phyloP scores from a whole-genome alignment of 2,888 invertebrate species.

The Euplagia quadripunctaria region DNA sequence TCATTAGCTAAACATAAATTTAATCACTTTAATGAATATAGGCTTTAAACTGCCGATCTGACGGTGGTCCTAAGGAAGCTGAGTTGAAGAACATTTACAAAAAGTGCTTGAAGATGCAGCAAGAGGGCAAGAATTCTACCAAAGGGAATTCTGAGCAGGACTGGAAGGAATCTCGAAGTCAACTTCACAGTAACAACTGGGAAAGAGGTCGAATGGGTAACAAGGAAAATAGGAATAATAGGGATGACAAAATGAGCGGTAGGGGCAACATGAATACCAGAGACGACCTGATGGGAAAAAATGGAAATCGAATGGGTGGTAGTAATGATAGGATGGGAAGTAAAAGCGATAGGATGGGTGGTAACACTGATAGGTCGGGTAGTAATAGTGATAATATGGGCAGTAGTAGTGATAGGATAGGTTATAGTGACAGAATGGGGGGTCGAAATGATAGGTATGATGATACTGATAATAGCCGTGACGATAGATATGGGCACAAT shows the following conservation, averaged over 20 bases:
- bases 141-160: conserved; percentile 63
- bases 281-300: conserved; percentile 54
- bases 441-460: conserved; percentile 37
- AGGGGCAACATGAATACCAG: conserved; percentile 48
- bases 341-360: conserved; percentile 43
- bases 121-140: conserved; percentile 68
- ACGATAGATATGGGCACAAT: conserved; percentile 48
- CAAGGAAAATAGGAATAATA: conserved; percentile 53
- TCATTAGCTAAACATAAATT: neutral
- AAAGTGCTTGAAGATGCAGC: conserved; percentile 84
- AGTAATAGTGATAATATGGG: conserved; percentile 45
- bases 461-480: conserved; percentile 42
- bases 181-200: conserved; percentile 61
- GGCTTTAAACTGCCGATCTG: conserved; percentile 88
- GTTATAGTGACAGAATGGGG: conserved; percentile 27
- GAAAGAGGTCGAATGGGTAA: conserved; percentile 53
- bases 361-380: conserved; percentile 42
- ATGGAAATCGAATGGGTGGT: conserved; percentile 46
- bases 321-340: conserved; percentile 42
- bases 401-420: conserved; percentile 44
- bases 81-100: conserved; percentile 87
- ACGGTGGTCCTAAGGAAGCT: conserved; percentile 87
- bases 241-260: conserved; percentile 52
- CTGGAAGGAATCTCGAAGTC: conserved; percentile 63
- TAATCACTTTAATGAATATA: conserved; percentile 46